Evolutionary conservation across 2,113 vertebrate genomes (phyloP).

Genomic region (Catagonus wagneri): DNA sequence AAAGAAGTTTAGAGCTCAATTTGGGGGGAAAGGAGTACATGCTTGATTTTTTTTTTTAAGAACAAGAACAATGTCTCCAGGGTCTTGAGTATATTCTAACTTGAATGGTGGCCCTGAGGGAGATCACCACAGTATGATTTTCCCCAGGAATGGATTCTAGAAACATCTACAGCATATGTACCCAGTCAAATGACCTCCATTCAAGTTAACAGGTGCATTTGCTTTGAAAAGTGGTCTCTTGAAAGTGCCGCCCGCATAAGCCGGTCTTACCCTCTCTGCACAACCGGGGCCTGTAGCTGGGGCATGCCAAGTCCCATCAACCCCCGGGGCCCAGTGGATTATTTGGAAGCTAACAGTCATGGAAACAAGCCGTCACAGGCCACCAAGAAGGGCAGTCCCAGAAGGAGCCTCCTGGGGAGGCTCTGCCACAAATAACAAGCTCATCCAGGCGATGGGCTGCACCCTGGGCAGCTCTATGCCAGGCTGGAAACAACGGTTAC

Average conservation of each 20-base stretch:
- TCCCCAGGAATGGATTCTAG: not conserved
- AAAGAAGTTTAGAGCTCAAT: not conserved
- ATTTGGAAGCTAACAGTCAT: slow-evolving; percentile 34
- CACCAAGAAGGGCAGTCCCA: slow-evolving; percentile 36
- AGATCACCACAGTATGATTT: not conserved
- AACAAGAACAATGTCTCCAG: not conserved
- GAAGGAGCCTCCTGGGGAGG: not conserved
- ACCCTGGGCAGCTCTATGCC: not conserved
- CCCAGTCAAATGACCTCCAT: not conserved
- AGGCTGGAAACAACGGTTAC: not conserved
- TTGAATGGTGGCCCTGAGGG: not conserved
- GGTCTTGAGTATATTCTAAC: not conserved
- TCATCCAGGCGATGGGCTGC: not conserved
- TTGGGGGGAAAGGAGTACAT: not conserved
- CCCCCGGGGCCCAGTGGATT: slow-evolving; percentile 41
- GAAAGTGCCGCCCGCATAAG: not conserved
- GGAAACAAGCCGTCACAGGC: slow-evolving; percentile 38
- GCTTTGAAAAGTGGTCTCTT: slow-evolving; percentile 46
- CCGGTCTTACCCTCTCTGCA: not conserved
- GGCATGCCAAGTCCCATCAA: not conserved
- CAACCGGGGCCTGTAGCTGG: not conserved
- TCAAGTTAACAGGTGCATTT: not conserved
- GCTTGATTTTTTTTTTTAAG: not conserved
- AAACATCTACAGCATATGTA: not conserved
- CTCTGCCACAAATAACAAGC: slow-evolving; percentile 30